Base-by-base conservation (phyloP, 2,113 vertebrate species). In the Tachysurus fulvidraco region DNA sequence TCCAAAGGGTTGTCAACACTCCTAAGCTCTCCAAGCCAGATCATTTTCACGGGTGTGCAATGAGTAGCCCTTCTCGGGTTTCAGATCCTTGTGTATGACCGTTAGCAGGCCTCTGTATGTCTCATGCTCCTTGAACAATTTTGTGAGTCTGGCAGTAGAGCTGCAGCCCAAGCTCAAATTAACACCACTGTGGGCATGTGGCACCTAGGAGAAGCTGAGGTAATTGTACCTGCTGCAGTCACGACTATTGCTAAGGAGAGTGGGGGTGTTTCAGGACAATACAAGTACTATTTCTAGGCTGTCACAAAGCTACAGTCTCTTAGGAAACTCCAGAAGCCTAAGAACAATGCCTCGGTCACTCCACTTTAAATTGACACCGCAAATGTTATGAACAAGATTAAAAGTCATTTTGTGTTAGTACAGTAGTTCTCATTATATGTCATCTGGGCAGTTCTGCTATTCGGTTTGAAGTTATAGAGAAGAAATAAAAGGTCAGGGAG, bases 241-340 rank as follows among this genome's bases (percentile, higher is more conserved):
- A 88, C 77, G 87, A 89, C 80, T 88, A 87, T 55, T 19, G 62
- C 25, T 44, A 52, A 50, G 55, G 84, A 77, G 65, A 52, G 71
- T 73, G 44, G 81, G 84, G 60, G 78, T 46, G 76, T 60, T 74
- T 81, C 79, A 84, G 89, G 89, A 86, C 89, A 88, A 87, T 85
- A 44, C 89, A 93, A 86, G 89, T 89, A 36, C 91, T 94, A 92
- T 94, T 90, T 93, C 93, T 83, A 84, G 92, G 93, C 92, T 93
- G 92, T 93, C 85, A 91, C 84, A 83, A 84, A 86, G 57, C 85
- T 85, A 89, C 67, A 82, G 90, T 93, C 87, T 91, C 89, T 85
- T 67, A 62, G 83, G 30, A n/a, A 77, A 91, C 87, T 87, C 57
- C 88, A 92, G 88, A 84, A 90, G 74, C 83, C 88, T 25, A 41